Conservation (phyloP, 2,113 vertebrate genomes). For the Genyomyrus donnyi region DNA sequence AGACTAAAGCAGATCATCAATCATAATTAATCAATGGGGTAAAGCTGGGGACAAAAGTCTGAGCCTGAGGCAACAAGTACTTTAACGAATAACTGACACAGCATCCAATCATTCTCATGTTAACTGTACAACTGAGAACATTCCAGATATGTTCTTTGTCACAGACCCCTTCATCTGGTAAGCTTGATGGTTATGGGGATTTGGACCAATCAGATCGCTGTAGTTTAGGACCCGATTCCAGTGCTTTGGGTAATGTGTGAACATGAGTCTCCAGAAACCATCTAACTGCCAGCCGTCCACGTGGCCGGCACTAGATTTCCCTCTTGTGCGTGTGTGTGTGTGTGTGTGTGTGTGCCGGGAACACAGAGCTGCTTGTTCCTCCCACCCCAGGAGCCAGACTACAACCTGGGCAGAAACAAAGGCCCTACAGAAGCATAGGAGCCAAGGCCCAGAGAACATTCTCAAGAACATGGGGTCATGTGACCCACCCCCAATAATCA, state of each 20-base stretch:
- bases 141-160: background rate
- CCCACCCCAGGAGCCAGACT: conserved; percentile 32
- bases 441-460: conserved; percentile 2
- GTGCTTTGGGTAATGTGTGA: background rate
- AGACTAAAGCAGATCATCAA: background rate
- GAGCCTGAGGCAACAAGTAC: background rate
- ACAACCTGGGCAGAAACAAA: conserved; percentile 27
- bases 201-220: background rate
- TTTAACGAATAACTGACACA: background rate
- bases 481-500: background rate
- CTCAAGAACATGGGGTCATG: background rate
- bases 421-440: background rate
- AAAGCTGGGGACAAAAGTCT: background rate
- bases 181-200: background rate
- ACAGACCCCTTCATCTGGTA: background rate
- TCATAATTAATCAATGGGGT: no score
- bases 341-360: conserved; percentile 25
- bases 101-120: background rate
- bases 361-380: conserved; percentile 56
- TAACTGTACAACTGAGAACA: background rate
- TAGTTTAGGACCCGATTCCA: background rate
- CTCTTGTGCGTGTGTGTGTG: background rate
- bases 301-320: background rate
- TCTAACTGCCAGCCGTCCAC: background rate
- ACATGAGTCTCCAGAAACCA: background rate